A percentile compares a stretch with the other conserved stretches of the same genome.
Evolutionary conservation across 2,888 invertebrate genomes (phyloP).

Genomic region (Eledona agricola): DNA sequence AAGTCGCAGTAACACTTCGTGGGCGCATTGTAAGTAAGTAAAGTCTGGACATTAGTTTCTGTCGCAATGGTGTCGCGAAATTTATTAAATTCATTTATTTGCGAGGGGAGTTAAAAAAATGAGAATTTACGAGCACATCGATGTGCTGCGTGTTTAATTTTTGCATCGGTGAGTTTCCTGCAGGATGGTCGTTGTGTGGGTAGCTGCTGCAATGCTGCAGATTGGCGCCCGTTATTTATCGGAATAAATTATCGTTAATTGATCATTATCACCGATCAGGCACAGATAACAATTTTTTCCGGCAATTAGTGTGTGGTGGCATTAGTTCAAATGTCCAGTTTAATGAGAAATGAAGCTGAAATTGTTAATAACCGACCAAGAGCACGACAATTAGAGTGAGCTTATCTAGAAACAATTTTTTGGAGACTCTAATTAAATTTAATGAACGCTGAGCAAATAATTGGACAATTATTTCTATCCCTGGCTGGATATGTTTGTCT

Average conservation of each 20-base stretch:
- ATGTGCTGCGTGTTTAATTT: slow-evolving; percentile 20
- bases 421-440: too few species aligned
- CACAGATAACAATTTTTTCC: slow-evolving; percentile 4
- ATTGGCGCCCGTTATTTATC: slow-evolving; percentile 15
- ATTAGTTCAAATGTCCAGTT: too few species aligned
- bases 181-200: slow-evolving; percentile 23
- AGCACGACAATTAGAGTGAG: too few species aligned
- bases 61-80: slow-evolving; percentile 13
- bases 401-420: too few species aligned
- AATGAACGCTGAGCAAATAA: too few species aligned
- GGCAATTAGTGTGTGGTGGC: too few species aligned
- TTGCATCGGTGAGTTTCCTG: slow-evolving; percentile 29
- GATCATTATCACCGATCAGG: not conserved
- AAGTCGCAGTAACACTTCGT: slow-evolving; percentile 1
- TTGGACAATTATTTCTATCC: too few species aligned
- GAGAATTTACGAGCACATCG: slow-evolving; percentile 15
- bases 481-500: too few species aligned
- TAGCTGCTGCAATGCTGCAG: slow-evolving; percentile 23
- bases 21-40: slow-evolving; percentile 10
- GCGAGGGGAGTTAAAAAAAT: slow-evolving; percentile 6
- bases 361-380: too few species aligned
- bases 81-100: slow-evolving; percentile 24
- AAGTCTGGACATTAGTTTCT: slow-evolving; percentile 15
- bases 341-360: too few species aligned
- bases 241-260: slow-evolving; percentile 18